Conservation (phyloP, 2,888 invertebrate species). For the Sinopyrophorus schimmeli region DNA sequence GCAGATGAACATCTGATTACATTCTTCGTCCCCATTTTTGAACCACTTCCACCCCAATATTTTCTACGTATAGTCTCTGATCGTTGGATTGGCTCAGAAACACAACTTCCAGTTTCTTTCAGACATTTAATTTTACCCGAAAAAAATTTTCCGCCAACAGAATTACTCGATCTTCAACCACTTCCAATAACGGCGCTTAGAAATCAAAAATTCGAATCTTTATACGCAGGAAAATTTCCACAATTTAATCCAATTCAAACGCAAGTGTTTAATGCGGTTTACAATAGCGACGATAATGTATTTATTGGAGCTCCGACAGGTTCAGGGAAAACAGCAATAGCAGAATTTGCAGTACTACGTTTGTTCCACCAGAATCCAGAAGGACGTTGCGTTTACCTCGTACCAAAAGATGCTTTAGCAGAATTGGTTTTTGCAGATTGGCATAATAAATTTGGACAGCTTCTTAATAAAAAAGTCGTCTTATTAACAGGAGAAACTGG, state of each 20-base stretch:
- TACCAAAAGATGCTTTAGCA: conserved; percentile 89
- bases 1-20: conserved; percentile 95
- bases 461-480: conserved; percentile 83
- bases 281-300: conserved; percentile 97
- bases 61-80: conserved; percentile 90
- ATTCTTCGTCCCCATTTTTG: conserved; percentile 98
- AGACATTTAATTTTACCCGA: conserved; percentile 96
- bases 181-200: conserved; percentile 91
- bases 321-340: conserved; percentile 91
- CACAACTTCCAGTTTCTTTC: conserved; percentile 95
- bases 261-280: conserved; percentile 97
- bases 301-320: conserved; percentile 94
- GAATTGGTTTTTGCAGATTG: conserved; percentile 90
- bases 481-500: conserved; percentile 96
- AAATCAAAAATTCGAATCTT: conserved; percentile 80
- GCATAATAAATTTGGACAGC: conserved; percentile 83
- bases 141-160: conserved; percentile 97
- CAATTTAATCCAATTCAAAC: conserved; percentile 99
- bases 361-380: conserved; percentile 74
- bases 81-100: conserved; percentile 93
- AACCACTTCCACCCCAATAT: conserved; percentile 97
- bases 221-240: conserved; percentile 84
- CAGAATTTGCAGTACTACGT: conserved; percentile 92
- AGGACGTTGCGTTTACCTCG: conserved; percentile 91
- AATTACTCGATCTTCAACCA: conserved; percentile 94